A percentile compares a stretch with the other conserved stretches of the same genome.
These are phyloP conservation scores for Sarcoramphus papa DNA, from an alignment of 2,797 vertebrate species.

Conservation along the genomic window DNA sequence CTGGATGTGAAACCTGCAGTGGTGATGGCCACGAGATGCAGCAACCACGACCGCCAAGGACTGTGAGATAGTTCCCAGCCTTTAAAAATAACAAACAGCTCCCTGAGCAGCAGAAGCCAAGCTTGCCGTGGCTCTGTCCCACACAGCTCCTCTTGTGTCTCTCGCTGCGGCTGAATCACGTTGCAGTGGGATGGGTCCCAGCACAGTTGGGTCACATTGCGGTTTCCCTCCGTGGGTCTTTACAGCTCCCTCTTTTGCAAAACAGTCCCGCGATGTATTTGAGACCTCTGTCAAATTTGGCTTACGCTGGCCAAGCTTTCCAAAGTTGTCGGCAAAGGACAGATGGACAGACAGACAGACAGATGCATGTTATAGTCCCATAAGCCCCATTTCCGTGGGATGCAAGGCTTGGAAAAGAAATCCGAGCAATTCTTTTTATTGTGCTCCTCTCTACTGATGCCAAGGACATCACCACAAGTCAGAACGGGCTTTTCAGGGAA, in stretches of 20 bases:
- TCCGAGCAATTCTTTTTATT: not conserved
- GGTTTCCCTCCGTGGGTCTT: not conserved
- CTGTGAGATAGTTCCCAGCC: not conserved
- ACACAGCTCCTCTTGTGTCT: not conserved
- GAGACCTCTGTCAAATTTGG: not conserved
- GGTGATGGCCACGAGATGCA: not conserved
- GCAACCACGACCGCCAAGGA: rapidly evolving
- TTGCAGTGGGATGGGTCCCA: not conserved
- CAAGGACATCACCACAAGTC: not conserved
- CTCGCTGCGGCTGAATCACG: rapidly evolving
- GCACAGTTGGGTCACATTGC: not conserved
- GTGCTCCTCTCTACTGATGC: not conserved
- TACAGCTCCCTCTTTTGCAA: not conserved
- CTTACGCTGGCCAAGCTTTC: not conserved
- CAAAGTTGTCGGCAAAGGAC: not conserved
- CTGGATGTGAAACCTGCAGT: not conserved
- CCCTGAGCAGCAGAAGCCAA: not conserved
- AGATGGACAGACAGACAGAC: not conserved
- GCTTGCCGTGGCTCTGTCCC: not conserved
- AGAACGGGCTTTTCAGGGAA: not conserved
- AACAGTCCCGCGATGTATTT: not conserved
- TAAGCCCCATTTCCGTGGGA: not conserved
- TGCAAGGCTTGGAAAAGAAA: not conserved
- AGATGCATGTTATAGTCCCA: rapidly evolving
- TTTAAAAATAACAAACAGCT: not conserved